Evolutionary conservation across 1,140 invertebrate genomes (phyloP).

Genomic region (Aphidius ervi): DNA sequence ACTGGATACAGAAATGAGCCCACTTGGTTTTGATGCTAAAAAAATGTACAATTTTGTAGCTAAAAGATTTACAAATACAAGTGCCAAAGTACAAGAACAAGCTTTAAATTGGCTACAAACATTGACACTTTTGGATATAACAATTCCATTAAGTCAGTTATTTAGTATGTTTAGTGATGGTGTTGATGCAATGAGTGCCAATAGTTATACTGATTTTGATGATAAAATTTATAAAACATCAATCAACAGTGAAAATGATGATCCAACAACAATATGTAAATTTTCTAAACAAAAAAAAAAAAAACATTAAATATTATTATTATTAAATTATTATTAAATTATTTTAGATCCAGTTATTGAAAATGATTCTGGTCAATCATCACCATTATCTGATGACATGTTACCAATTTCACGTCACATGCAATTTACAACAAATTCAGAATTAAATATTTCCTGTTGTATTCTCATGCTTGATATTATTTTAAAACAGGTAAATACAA

Average conservation of each 20-base stretch:
- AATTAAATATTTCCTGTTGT: conserved; percentile 84
- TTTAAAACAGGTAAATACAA: conserved; percentile 75
- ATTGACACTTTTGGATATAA: conserved; percentile 82
- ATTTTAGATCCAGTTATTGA: conserved; percentile 60
- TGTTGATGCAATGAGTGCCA: conserved; percentile 63
- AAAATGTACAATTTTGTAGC: conserved; percentile 95
- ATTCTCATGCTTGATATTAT: conserved; percentile 95
- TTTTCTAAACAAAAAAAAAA: conserved; percentile 21
- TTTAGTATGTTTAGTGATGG: conserved; percentile 87
- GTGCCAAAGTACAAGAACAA: conserved; percentile 85
- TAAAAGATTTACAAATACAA: conserved; percentile 78
- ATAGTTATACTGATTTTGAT: conserved; percentile 48
- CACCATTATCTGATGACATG: conserved; percentile 69
- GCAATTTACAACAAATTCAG: conserved; percentile 62
- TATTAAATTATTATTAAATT: no score
- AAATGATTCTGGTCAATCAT: conserved; percentile 66
- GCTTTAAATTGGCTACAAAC: conserved; percentile 95
- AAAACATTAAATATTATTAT: background rate
- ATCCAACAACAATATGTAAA: conserved; percentile 56
- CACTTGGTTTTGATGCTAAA: conserved; percentile 87
- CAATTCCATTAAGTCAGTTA: conserved; percentile 78
- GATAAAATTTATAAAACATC: conserved; percentile 50
- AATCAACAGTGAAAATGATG: conserved; percentile 39
- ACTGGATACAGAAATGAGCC: conserved; percentile 92
- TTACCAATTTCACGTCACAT: conserved; percentile 57